These are phyloP conservation scores for Andrena trimmerana DNA, from an alignment of 2,888 invertebrate genomes.

Conservation along the genomic window DNA sequence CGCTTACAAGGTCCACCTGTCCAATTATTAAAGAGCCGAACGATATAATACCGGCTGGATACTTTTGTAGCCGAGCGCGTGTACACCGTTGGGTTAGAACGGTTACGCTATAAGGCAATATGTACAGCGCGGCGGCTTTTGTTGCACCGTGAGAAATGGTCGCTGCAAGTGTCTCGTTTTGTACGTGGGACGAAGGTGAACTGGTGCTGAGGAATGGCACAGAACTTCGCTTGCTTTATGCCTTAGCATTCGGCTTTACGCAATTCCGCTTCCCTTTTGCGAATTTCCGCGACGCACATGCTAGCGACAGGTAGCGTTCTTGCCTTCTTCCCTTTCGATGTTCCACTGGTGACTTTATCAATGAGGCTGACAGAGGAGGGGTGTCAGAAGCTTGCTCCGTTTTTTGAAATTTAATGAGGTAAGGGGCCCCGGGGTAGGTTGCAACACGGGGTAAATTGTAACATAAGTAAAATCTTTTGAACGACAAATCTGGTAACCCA, in stretches of 20 bases:
- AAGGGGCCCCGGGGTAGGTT: no score
- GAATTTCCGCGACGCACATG: background rate
- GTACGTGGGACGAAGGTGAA: slow-evolving; percentile 56
- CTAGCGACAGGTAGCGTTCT: background rate
- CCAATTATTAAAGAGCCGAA: slow-evolving; percentile 60
- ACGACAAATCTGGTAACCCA: no score
- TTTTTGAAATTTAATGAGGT: no score
- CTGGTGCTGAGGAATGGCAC: slow-evolving; percentile 28
- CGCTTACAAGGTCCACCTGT: slow-evolving; percentile 62
- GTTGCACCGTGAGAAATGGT: slow-evolving; percentile 67
- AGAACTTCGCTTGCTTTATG: slow-evolving; percentile 14
- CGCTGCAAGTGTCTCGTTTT: slow-evolving; percentile 52
- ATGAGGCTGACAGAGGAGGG: no score
- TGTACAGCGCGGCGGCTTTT: slow-evolving; percentile 52
- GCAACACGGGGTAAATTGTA: no score
- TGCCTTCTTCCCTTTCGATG: background rate
- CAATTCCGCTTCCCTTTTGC: slow-evolving; percentile 12
- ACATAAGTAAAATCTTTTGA: no score
- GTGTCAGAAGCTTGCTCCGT: no score
- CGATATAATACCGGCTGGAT: slow-evolving; percentile 35
- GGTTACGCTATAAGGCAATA: slow-evolving; percentile 41
- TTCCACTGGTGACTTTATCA: no score
- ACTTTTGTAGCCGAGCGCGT: slow-evolving; percentile 22
- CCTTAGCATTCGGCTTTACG: slow-evolving; percentile 34
- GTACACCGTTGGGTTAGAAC: slow-evolving; percentile 42